Evolutionary conservation across 2,113 vertebrate genomes (phyloP).

Genomic region (Vicugna pacos): DNA sequence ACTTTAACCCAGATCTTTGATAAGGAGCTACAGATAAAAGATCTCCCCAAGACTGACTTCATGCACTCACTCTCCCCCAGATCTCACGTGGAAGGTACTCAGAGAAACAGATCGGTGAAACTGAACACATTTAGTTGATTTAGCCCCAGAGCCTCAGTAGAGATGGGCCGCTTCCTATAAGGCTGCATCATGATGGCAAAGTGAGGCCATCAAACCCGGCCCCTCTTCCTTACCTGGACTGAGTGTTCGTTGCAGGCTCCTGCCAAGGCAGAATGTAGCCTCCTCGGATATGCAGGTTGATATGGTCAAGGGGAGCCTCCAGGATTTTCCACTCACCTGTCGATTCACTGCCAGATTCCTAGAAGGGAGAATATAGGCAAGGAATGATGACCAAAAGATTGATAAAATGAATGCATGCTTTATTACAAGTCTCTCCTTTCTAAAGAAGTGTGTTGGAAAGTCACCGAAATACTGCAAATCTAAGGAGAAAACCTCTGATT

Average conservation of each 20-base stretch:
- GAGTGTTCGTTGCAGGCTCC: slow-evolving; percentile 84
- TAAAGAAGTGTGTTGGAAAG: not conserved
- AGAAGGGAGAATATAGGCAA: not conserved
- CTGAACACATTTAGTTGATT: not conserved
- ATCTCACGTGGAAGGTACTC: not conserved
- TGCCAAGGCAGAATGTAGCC: slow-evolving; percentile 89
- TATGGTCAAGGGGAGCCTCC: slow-evolving; percentile 82
- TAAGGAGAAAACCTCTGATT: not conserved
- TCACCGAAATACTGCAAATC: not conserved
- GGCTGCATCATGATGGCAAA: fast-evolving
- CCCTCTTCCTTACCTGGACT: slow-evolving; percentile 75
- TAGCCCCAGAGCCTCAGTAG: not conserved
- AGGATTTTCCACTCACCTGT: slow-evolving; percentile 65
- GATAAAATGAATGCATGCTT: not conserved
- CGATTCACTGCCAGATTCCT: slow-evolving; percentile 67
- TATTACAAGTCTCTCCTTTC: not conserved
- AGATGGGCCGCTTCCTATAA: not conserved
- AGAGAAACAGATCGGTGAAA: not conserved
- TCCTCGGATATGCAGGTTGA: slow-evolving; percentile 89
- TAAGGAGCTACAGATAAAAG: not conserved
- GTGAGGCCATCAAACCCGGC: not conserved
- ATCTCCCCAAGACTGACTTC: not conserved
- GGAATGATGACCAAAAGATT: not conserved
- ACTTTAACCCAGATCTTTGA: not conserved
- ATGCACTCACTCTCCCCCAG: not conserved